Conservation (phyloP, 1,140 invertebrate species). For the Polypedilum vanderplanki region DNA sequence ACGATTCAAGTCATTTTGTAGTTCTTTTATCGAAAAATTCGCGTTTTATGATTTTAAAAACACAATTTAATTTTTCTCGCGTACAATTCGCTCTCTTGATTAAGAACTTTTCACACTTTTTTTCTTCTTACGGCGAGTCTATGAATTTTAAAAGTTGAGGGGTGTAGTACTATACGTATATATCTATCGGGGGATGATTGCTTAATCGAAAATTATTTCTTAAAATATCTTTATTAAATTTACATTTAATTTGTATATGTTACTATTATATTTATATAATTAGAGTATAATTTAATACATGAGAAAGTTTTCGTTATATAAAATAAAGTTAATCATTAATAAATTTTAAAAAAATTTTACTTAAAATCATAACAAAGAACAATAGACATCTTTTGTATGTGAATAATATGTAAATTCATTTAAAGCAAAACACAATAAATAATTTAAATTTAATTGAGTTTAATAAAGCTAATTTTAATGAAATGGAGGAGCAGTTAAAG, state of each 20-base stretch:
- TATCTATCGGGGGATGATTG: too few relatives aligned
- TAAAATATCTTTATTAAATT: too few relatives aligned
- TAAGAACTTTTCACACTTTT: background rate
- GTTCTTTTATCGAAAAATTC: conserved; percentile 4
- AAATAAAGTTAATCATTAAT: background rate
- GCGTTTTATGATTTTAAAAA: conserved; percentile 13
- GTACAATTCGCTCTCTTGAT: conserved; percentile 11
- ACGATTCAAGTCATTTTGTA: conserved; percentile 25
- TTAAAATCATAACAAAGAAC: background rate
- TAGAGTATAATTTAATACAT: too few relatives aligned
- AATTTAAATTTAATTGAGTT: background rate
- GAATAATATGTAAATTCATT: background rate
- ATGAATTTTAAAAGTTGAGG: background rate
- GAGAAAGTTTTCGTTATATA: too few relatives aligned
- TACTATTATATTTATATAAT: too few relatives aligned
- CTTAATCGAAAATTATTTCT: too few relatives aligned
- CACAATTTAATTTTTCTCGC: conserved; percentile 13
- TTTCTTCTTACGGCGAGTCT: background rate
- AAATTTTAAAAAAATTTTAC: background rate
- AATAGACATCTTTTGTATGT: background rate
- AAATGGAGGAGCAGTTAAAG: conserved; percentile 1
- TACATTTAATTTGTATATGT: too few relatives aligned
- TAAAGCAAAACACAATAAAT: conserved; percentile 9
- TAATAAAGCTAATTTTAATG: background rate
- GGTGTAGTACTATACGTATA: too few relatives aligned